Evolutionary conservation across 37 sponge, comb jelly and placozoan species (phyloP), one percentile per base, ranked within the genome.

Genomic region (Cladorhizidae sp.): DNA sequence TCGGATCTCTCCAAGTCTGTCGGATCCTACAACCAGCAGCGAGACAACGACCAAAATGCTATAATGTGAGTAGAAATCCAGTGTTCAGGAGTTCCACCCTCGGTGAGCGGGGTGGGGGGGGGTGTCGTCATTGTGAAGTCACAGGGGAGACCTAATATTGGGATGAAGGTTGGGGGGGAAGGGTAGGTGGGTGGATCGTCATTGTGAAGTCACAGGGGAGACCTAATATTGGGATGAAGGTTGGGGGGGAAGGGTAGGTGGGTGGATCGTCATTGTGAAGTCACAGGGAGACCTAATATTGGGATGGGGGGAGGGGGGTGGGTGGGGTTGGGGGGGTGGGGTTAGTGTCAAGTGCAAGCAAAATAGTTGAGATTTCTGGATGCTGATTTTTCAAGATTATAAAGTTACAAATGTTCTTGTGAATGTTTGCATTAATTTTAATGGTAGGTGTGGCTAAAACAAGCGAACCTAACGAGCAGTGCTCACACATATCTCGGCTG

Each of bases 51-150:
- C 61, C 76, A 74, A 35, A 17, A 8, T 8, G 31, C 57, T 17
- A 92, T 84, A 1, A 56, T 38, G 93, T 88, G 68, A 91, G 91
- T 76, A n/a, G n/a, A n/a, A n/a, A n/a, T n/a, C n/a, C n/a, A n/a
- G n/a, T n/a, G n/a, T n/a, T n/a, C n/a, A n/a, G n/a, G n/a, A n/a
- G n/a, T n/a, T n/a, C n/a, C n/a, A n/a, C n/a, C n/a, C n/a, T n/a
- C n/a, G n/a, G n/a, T 15, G 22, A 57, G 18, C n/a, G 26, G 6
- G 40, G 64, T 12, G 65, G 55, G 17, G 17, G 55, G 17, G 17
- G 55, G 55, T 20, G 55, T 12, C 17, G 55, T 20, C 17, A 54
- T 54, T 12, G 17, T 12, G 55, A 17, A 54, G 55, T 12, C 12
- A 54, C 17, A 17, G 17, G 55, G 55, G 55, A 17, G 55, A 54